Conservation (phyloP, 2,797 vertebrate genomes). For the Channa striata region DNA sequence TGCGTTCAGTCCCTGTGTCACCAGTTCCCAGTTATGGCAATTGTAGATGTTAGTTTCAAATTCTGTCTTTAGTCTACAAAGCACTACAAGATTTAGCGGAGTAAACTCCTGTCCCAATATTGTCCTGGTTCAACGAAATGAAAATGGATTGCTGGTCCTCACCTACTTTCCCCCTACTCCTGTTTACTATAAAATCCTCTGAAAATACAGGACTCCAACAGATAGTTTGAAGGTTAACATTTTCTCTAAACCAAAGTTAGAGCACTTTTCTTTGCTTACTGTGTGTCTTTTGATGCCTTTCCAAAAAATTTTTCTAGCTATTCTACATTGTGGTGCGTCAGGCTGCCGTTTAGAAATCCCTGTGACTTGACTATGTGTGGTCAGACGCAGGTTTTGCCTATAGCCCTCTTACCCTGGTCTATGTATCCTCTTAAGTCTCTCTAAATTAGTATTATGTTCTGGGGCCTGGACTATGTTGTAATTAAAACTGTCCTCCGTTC, state of each 20-base stretch:
- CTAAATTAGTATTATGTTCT: constrained; percentile 57
- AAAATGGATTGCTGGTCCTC: background rate
- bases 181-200: background rate
- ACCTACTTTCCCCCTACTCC: background rate
- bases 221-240: background rate
- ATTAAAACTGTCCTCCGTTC: constrained; percentile 71
- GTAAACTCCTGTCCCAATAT: too few relatives aligned
- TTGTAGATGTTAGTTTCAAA: too few relatives aligned
- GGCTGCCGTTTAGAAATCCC: constrained; percentile 32
- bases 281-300: constrained; percentile 7
- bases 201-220: background rate
- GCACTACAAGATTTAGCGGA: too few relatives aligned
- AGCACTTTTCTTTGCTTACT: constrained; percentile 4
- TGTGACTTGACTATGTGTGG: constrained; percentile 32
- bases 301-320: background rate
- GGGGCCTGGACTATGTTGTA: constrained; percentile 67
- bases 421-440: constrained; percentile 34
- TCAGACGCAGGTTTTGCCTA: constrained; percentile 37
- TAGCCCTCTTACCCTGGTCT: constrained; percentile 22
- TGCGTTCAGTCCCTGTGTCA: background rate
- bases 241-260: constrained; percentile 10
- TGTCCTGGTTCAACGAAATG: too few relatives aligned
- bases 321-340: constrained; percentile 24
- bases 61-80: background rate
- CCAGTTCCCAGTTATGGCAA: too few relatives aligned